Conservation (phyloP, 1,140 invertebrate species). For the Frieseomelitta varia region DNA sequence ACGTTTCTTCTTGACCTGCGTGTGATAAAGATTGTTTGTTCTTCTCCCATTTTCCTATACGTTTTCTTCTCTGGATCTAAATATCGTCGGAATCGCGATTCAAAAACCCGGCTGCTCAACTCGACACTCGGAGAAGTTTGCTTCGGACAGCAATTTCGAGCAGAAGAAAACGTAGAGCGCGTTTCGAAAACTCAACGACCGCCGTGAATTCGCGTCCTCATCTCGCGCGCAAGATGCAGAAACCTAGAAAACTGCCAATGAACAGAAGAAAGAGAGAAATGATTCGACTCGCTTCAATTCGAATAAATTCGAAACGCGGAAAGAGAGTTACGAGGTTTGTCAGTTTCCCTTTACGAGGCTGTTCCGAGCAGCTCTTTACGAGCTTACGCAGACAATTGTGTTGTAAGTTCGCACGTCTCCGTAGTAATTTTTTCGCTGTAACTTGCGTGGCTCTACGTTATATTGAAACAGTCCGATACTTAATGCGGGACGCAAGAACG, state of each 20-base stretch:
- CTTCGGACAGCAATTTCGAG: too few relatives aligned
- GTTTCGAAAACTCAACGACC: background rate
- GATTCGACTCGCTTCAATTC: background rate
- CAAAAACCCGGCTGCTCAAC: too few relatives aligned
- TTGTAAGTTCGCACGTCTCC: slow-evolving; percentile 22
- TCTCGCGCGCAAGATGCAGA: too few relatives aligned
- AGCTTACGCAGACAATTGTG: slow-evolving; percentile 39
- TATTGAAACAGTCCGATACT: background rate
- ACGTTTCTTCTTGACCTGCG: too few relatives aligned
- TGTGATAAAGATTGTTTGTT: too few relatives aligned
- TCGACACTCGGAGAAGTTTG: background rate
- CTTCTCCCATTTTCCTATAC: background rate
- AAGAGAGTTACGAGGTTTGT: background rate
- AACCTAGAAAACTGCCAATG: too few relatives aligned
- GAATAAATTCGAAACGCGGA: background rate
- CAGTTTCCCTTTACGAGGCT: slow-evolving; percentile 27
- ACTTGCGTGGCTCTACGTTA: too few relatives aligned
- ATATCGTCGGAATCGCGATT: too few relatives aligned
- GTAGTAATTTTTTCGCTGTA: background rate
- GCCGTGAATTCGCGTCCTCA: background rate
- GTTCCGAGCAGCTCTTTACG: slow-evolving; percentile 31
- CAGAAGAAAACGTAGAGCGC: background rate
- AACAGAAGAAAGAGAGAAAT: too few relatives aligned
- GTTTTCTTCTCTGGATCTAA: background rate
- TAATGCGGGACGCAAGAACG: background rate